Base-by-base conservation (phyloP, 53 echinoderm and acorn worm species). In the Mesocentrotus franciscanus region DNA sequence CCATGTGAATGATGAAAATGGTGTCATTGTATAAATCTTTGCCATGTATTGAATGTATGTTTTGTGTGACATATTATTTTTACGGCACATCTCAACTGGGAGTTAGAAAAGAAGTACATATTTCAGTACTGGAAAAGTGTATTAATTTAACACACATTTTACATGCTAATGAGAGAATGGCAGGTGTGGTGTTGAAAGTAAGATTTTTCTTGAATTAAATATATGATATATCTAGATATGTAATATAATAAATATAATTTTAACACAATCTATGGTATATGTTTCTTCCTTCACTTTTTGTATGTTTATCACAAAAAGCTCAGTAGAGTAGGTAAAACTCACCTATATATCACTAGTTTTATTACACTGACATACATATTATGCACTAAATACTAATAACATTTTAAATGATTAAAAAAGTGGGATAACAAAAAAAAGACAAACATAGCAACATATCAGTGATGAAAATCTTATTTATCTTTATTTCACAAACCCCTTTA, bases 241-340 rank as follows among this genome's bases (percentile, higher is more conserved):
- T 84, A 84, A 84, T 84, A 84, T 84, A 84, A 84, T 84, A 84
- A 84, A 84, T 84, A 42, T 42, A 84, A 84, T 84, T 76, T 84
- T 84, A 84, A 49, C 84, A 84, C 55, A 84, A 9, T 84, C 84
- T 16, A 22, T 42, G 84, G 16, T 84, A 22, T 55, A 49, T 12
- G 1, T 49, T 18, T 84, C 84, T 84, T 49, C 14, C 24, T 84
- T 39, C 4, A 76, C 33, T 76, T 33, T 68, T 15, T 18, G 18
- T 61, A 61, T 61, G 61, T 61, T 61, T 14, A 49, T 49, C 49
- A 49, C 49, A 49, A 18, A 15, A 61, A 61, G 61, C 4, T 61
- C 17, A 61, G 61, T 61, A 18, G 2, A 61, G 61, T 61, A 61
- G 59, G 59, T 17, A 61, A 61, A 61, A 61, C 61, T 61, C 61